A percentile compares a stretch with the other conserved stretches of the same genome.
Conservation (phyloP, 30 jellyfish, hydroid and myxozoan genomes). For the Mastigias papua region DNA sequence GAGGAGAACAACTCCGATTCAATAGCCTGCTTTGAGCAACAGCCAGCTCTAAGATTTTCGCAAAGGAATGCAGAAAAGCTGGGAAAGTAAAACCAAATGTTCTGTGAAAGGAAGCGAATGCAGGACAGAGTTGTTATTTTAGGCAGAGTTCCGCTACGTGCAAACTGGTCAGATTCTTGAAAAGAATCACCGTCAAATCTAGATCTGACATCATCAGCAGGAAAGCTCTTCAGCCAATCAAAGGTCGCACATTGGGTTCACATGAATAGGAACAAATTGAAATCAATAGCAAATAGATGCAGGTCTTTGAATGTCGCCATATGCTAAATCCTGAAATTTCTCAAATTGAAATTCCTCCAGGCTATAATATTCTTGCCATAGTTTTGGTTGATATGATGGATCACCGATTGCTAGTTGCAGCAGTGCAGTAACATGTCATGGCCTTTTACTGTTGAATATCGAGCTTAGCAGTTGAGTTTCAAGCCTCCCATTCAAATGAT, state of each 20-base stretch:
- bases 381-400: conserved; percentile 23
- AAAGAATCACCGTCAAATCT: conserved; percentile 22
- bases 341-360: conserved; percentile 34
- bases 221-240: conserved; percentile 63
- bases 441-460: not conserved
- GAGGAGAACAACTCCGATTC: conserved; percentile 40
- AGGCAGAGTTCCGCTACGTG: not conserved
- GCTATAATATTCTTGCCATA: not conserved
- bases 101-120: not conserved
- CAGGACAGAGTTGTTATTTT: not conserved
- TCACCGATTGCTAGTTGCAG: conserved; percentile 8
- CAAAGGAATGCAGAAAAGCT: conserved; percentile 6
- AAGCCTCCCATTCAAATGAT: not conserved
- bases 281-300: conserved; percentile 65
- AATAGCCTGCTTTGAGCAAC: conserved; percentile 21
- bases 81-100: not conserved
- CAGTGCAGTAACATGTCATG: not conserved
- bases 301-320: conserved; percentile 79
- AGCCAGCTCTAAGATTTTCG: conserved; percentile 10
- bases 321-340: conserved; percentile 61
- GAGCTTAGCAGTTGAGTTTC: not conserved
- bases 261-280: conserved; percentile 65
- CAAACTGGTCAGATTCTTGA: not conserved
- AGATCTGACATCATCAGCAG: conserved; percentile 65
- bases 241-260: conserved; percentile 73